phyloP scores from a whole-genome alignment of 2,797 vertebrate species.

The Poecilia wingei region DNA sequence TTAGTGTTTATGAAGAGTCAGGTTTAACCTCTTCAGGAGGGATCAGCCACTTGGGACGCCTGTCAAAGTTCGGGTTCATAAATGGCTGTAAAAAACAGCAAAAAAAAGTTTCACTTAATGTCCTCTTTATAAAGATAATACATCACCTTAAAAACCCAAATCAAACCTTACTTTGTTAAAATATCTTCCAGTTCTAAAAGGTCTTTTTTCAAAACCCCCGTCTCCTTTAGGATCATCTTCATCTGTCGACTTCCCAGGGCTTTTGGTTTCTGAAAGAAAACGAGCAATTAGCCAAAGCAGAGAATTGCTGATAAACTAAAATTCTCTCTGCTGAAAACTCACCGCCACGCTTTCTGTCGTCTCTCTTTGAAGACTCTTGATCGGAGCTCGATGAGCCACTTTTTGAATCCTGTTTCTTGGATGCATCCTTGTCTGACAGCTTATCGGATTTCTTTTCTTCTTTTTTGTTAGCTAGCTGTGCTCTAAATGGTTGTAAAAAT shows the following conservation, averaged over 20 bases:
- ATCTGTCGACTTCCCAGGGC: constrained; percentile 86
- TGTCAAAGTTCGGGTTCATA: constrained; percentile 72
- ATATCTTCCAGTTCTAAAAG: constrained; percentile 86
- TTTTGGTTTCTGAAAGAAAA: constrained; percentile 83
- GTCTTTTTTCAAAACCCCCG: constrained; percentile 79
- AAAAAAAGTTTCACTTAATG: constrained; percentile 11
- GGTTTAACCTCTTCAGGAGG: constrained; percentile 79
- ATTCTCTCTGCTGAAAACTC: constrained; percentile 57
- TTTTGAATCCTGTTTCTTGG: constrained; percentile 89
- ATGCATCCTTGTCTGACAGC: constrained; percentile 87
- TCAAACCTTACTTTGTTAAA: constrained; percentile 88
- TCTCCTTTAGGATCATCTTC: constrained; percentile 87
- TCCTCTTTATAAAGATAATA: background rate
- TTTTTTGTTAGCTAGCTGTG: constrained; percentile 86
- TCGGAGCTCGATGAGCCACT: constrained; percentile 80
- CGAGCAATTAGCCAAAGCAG: background rate
- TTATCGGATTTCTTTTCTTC: constrained; percentile 97
- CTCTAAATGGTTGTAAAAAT: constrained; percentile 69
- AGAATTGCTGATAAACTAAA: background rate
- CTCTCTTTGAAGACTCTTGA: constrained; percentile 86
- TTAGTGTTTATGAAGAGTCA: background rate
- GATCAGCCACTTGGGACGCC: constrained; percentile 79
- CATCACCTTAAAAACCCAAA: background rate
- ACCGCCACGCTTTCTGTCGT: constrained; percentile 92
- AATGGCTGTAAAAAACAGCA: constrained; percentile 61